These are phyloP conservation scores for Diploscapter pachys DNA, from an alignment of 1,140 invertebrate species.

Conservation along the genomic window DNA sequence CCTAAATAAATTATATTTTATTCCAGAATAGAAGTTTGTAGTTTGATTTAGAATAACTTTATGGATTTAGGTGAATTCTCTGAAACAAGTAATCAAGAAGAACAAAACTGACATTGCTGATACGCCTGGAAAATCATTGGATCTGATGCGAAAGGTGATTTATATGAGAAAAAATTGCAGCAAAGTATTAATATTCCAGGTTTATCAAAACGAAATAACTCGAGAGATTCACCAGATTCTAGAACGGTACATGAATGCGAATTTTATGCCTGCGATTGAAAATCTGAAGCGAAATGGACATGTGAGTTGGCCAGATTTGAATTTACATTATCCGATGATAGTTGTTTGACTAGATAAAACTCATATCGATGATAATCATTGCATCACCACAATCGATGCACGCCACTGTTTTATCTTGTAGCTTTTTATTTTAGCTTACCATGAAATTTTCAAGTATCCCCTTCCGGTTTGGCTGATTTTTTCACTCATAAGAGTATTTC, in stretches of 20 bases:
- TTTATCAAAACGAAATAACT: slow-evolving; percentile 50
- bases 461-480: too few species aligned
- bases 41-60: too few species aligned
- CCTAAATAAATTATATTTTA: too few species aligned
- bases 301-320: slow-evolving; percentile 30
- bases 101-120: slow-evolving; percentile 29
- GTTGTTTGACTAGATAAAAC: slow-evolving; percentile 9
- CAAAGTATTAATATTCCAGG: slow-evolving; percentile 23
- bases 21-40: too few species aligned
- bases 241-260: slow-evolving; percentile 50
- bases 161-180: background rate
- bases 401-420: too few species aligned
- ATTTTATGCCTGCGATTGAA: slow-evolving; percentile 53
- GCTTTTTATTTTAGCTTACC: too few species aligned
- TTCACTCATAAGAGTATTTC: too few species aligned
- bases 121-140: slow-evolving; percentile 15
- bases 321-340: slow-evolving; percentile 15
- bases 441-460: too few species aligned
- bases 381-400: too few species aligned
- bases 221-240: slow-evolving; percentile 50
- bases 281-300: slow-evolving; percentile 52
- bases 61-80: slow-evolving; percentile 17
- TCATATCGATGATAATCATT: too few species aligned
- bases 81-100: slow-evolving; percentile 27
- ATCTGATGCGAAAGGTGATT: slow-evolving; percentile 22